A percentile compares a stretch with the other conserved stretches of the same genome.
Conservation (phyloP, 2,113 vertebrate species). For the Trichomycterus rosablanca region DNA sequence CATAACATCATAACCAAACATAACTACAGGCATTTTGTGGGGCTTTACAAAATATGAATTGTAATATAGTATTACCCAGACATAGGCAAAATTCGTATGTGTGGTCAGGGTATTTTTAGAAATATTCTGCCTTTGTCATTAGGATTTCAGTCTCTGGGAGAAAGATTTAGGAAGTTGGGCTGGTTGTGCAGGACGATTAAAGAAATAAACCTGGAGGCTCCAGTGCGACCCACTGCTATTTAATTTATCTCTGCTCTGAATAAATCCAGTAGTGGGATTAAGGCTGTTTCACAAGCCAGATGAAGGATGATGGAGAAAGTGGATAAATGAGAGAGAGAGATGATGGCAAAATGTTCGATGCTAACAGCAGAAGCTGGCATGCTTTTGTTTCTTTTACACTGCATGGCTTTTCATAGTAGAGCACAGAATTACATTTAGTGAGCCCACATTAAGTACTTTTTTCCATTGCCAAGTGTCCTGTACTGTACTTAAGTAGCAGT, state of each 20-base stretch:
- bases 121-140: neutral
- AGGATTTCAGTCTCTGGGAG: neutral
- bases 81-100: too few species aligned
- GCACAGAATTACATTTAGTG: too few species aligned
- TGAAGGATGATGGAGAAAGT: conserved; percentile 6
- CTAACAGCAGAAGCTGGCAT: conserved; percentile 19
- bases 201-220: conserved; percentile 38
- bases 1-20: too few species aligned
- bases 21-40: too few species aligned
- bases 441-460: too few species aligned
- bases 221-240: conserved; percentile 42
- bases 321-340: neutral
- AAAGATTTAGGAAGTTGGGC: neutral
- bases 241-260: conserved; percentile 36
- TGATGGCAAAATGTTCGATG: neutral
- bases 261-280: conserved; percentile 30
- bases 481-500: too few species aligned
- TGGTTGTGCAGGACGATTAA: conserved; percentile 5
- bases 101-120: neutral
- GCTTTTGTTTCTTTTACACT: too few species aligned
- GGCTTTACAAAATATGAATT: too few species aligned
- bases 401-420: too few species aligned
- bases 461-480: too few species aligned
- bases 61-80: too few species aligned
- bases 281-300: conserved; percentile 23